These are phyloP conservation scores for Euura lappo DNA, from an alignment of 1,140 invertebrate genomes.

Conservation along the genomic window DNA sequence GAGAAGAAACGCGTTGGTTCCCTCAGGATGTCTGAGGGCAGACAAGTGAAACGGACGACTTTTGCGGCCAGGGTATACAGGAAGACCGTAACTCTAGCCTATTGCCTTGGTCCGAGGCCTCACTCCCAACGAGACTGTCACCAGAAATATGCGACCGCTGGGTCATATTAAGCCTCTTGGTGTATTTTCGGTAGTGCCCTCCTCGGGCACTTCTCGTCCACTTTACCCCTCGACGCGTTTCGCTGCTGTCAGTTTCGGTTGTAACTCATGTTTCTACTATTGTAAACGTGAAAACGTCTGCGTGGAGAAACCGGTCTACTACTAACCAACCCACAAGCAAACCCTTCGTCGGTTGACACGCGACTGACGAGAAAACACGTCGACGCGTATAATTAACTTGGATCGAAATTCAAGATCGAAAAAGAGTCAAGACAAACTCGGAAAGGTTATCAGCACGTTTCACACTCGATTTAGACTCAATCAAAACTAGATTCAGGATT, in stretches of 20 bases:
- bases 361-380: too few species aligned
- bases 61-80: background rate
- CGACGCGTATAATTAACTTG: too few species aligned
- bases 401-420: too few species aligned
- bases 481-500: too few species aligned
- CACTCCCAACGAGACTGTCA: background rate
- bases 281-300: too few species aligned
- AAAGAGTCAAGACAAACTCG: too few species aligned
- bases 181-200: background rate
- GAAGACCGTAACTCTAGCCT: background rate
- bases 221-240: constrained; percentile 14
- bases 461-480: too few species aligned
- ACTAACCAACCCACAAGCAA: too few species aligned
- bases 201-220: constrained; percentile 9
- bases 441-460: too few species aligned
- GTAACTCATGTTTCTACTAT: background rate
- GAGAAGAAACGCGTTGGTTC: background rate
- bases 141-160: constrained; percentile 33
- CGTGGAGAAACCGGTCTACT: too few species aligned
- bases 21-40: background rate
- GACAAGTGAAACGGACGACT: constrained; percentile 2
- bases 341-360: too few species aligned
- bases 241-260: background rate
- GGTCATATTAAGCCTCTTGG: background rate
- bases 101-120: constrained; percentile 18